A percentile compares a stretch with the other conserved stretches of the same genome.
These are phyloP conservation scores for Drosophila melanocephala DNA, from an alignment of 2,888 invertebrate genomes.

Conservation along the genomic window DNA sequence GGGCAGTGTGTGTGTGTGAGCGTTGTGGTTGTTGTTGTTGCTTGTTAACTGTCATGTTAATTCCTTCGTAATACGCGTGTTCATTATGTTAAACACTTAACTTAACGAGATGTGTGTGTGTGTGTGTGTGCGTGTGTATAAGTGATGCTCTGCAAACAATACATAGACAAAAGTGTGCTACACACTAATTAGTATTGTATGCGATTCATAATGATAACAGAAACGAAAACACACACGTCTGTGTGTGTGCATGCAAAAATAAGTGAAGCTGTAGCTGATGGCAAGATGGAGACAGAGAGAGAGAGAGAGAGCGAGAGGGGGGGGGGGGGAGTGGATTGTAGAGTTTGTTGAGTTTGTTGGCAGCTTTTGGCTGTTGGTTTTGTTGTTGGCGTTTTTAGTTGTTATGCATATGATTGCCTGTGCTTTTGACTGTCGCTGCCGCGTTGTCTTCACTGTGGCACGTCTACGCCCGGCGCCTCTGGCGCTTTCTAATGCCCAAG, in stretches of 20 bases:
- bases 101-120: constrained; percentile 19
- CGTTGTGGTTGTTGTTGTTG: constrained; percentile 1
- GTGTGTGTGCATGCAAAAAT: constrained; percentile 17
- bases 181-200: constrained; percentile 77
- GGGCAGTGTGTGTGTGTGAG: not conserved
- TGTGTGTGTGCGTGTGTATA: constrained; percentile 2
- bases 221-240: constrained; percentile 66
- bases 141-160: constrained; percentile 49
- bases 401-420: constrained; percentile 19
- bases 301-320: not conserved
- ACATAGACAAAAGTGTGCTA: constrained; percentile 75
- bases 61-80: constrained; percentile 73
- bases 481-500: constrained; percentile 67
- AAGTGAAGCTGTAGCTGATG: constrained; percentile 15
- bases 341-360: not conserved
- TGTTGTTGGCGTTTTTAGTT: not conserved
- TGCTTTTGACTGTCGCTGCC: constrained; percentile 18
- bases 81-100: constrained; percentile 81
- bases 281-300: not conserved
- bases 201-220: constrained; percentile 82
- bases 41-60: constrained; percentile 80
- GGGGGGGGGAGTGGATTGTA: not conserved
- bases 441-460: constrained; percentile 4
- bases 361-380: constrained; percentile 1
- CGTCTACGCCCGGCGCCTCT: constrained; percentile 46